Percentiles rank a stretch among this genome's conserved stretches.
These are phyloP conservation scores for Nebria salina DNA, from an alignment of 2,888 invertebrate species.

Conservation along the genomic window DNA sequence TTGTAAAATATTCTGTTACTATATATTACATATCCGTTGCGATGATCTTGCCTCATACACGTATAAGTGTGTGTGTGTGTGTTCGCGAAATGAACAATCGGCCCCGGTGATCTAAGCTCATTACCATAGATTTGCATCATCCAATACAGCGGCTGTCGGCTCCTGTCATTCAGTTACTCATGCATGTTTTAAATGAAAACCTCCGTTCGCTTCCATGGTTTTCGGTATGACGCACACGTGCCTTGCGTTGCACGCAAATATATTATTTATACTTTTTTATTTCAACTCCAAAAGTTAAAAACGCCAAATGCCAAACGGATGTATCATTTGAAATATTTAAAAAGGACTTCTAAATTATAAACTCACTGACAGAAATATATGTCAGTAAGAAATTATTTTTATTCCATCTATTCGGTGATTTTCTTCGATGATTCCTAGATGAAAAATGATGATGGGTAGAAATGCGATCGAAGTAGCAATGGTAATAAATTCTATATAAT, in stretches of 20 bases:
- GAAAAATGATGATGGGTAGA: neutral
- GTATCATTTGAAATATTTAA: neutral
- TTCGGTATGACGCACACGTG: neutral
- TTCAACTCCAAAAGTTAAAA: neutral
- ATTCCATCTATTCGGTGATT: too few relatives aligned
- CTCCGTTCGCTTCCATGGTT: neutral
- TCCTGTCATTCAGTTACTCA: conserved; percentile 18
- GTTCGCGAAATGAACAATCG: conserved; percentile 44
- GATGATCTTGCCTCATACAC: neutral
- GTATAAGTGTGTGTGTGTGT: neutral
- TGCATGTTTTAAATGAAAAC: conserved; percentile 23
- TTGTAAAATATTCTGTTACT: conserved; percentile 3
- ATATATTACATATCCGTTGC: neutral
- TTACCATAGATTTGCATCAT: conserved; percentile 60
- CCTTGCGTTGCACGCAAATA: neutral
- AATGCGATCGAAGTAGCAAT: neutral
- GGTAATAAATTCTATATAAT: neutral
- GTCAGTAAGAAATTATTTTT: too few relatives aligned
- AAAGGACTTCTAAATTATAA: neutral
- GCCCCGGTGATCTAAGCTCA: conserved; percentile 52
- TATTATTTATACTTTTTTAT: neutral
- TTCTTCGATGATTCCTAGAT: neutral
- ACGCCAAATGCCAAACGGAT: neutral
- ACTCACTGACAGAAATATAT: neutral
- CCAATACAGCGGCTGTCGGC: conserved; percentile 55